Base-by-base conservation (phyloP, 2,888 invertebrate species). In the Apotomis turbidana region DNA sequence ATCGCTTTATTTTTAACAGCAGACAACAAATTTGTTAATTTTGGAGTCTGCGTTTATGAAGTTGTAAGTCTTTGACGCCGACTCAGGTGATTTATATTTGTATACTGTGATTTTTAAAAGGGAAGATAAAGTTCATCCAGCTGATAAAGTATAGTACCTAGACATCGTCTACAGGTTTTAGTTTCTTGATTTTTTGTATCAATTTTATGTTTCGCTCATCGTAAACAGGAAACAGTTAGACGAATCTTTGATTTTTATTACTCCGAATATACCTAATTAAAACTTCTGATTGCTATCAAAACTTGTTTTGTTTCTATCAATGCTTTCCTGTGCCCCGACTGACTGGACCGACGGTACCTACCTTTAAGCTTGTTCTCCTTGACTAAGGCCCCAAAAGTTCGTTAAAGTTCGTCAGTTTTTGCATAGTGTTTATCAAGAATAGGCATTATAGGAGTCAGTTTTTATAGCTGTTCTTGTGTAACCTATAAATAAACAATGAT, bases 341-440 rank as follows among this genome's bases (percentile, higher is more conserved):
- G 52, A 52, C 13, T 38, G n/a, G 12, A 51, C 5, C 12, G 38
- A 38, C 38, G 12, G 55, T 38, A 46, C 13, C n/a, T 13, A 46
- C 46, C 10, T 55, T 67, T 78, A 79, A 77, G 81, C 83, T 83
- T 82, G 84, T 79, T 83, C 78, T 78, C 81, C 75, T 76, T 77
- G 76, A 74, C 74, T 71, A 79, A 74, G 77, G 73, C 79, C 75
- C 75, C 79, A 79, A 79, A 71, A 61, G 66, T 44, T 71, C 60
- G 60, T 63, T 67, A 67, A 49, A 61, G 60, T 57, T 51, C 49
- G 49, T 41, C 38, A 38, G 44, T 51, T 69, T 62, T 69, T 69
- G 68, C 15, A 6, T 54, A 27, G 38, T 59, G 59, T 27, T 49
- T 58, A 51, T 59, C 5, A 38, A 15, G 36, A 36, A 49, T 36